phyloP scores from a whole-genome alignment of 2,888 invertebrate species.

The Drosophila imparisetae region DNA sequence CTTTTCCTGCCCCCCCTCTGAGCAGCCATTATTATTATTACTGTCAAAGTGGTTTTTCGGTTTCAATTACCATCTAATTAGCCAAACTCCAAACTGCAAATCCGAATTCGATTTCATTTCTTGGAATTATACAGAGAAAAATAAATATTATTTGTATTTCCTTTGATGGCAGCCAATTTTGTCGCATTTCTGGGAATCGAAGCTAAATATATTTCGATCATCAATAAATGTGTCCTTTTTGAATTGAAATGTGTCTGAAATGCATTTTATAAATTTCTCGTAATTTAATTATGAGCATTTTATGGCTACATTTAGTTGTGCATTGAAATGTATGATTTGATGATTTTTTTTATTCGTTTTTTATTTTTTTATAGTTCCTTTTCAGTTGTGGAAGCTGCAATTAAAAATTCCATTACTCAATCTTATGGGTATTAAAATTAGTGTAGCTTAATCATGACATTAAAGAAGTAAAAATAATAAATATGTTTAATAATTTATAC shows the following conservation, averaged over 20 bases:
- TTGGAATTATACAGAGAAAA: not conserved
- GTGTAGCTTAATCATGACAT: not conserved
- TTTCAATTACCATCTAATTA: slow-evolving; percentile 28
- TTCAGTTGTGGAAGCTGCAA: too few species aligned
- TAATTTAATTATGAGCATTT: too few species aligned
- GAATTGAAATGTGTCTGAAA: not conserved
- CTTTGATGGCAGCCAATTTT: not conserved
- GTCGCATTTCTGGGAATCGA: not conserved
- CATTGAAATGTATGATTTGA: too few species aligned
- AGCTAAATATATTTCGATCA: not conserved
- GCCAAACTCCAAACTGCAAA: not conserved
- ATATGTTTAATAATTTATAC: not conserved
- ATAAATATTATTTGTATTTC: not conserved
- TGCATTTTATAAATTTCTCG: too few species aligned
- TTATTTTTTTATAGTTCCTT: too few species aligned
- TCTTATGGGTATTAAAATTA: not conserved
- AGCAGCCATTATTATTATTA: slow-evolving; percentile 17
- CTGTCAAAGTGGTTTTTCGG: slow-evolving; percentile 7
- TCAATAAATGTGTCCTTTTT: too few species aligned
- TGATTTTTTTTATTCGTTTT: too few species aligned
- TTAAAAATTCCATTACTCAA: too few species aligned
- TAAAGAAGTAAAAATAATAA: not conserved
- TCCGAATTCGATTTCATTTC: not conserved
- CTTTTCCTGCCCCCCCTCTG: not conserved
- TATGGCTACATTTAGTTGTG: too few species aligned